Percentiles rank a stretch among this genome's conserved stretches.
phyloP scores from a whole-genome alignment of 2,797 vertebrate species.

The Protosalanx chinensis region DNA sequence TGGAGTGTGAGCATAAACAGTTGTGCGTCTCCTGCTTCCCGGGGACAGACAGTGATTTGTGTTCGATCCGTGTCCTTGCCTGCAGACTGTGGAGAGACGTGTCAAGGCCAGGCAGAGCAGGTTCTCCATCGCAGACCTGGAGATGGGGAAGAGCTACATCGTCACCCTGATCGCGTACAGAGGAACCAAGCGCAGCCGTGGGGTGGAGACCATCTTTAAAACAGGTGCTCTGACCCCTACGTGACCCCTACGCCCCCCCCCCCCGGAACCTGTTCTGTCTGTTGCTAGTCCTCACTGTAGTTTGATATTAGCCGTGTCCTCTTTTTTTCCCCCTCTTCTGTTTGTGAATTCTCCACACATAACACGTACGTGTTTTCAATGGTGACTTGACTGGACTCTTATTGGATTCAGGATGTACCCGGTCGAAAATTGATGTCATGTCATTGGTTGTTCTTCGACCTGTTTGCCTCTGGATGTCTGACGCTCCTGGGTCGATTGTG shows the following conservation, averaged over 20 bases:
- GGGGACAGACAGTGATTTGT: background rate
- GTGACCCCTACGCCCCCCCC: background rate
- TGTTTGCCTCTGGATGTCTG: background rate
- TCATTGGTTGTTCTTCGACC: too few relatives aligned
- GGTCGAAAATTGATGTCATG: too few relatives aligned
- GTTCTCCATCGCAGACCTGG: conserved; percentile 70
- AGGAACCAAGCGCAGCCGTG: conserved; percentile 73
- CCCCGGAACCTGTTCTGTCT: background rate
- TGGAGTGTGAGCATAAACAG: background rate
- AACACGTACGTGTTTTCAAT: background rate
- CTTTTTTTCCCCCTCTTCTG: conserved; percentile 16
- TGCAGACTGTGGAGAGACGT: conserved; percentile 67
- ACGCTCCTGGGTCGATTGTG: background rate
- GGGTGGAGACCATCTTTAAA: conserved; percentile 69
- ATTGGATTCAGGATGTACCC: background rate
- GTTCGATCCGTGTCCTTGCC: conserved; percentile 1
- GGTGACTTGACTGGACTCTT: too few relatives aligned
- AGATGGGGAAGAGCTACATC: conserved; percentile 69
- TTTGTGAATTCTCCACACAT: background rate
- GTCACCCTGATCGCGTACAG: conserved; percentile 78
- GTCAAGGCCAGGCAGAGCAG: conserved; percentile 60
- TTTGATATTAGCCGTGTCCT: background rate
- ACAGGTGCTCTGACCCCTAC: conserved; percentile 69
- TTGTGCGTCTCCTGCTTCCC: too few relatives aligned
- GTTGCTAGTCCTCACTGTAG: background rate